Base-by-base conservation (phyloP, 1,140 invertebrate genomes). In the Penaeus vannamei region DNA sequence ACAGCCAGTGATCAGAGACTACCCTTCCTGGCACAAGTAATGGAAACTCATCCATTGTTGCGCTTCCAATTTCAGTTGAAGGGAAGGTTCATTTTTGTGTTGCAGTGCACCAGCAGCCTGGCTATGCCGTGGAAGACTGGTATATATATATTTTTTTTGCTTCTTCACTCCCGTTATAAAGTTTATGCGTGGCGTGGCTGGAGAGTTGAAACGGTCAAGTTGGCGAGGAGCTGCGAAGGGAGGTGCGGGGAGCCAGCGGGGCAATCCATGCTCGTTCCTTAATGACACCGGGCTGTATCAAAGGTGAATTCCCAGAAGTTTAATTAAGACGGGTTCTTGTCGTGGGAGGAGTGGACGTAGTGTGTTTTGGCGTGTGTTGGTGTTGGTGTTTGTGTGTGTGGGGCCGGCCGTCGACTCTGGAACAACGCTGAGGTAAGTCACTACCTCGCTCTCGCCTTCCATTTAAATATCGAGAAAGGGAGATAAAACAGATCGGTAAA, bases 31-130 rank as follows among this genome's bases (percentile, higher is more conserved):
- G 76, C 82, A 89, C 82, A 89, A 89, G 87, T 89, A 89, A 89
- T 89, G 87, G 87, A 89, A 89, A 89, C 87, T 89, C 87, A 89
- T 89, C 87, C 87, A 89, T 89, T 89, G 87, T 89, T 89, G 85
- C 87, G 87, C 84, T 89, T 89, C 87, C 87, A 89, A 89, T 89
- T 89, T 89, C 87, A 89, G 69, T 80, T 76, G 81, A 84, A 89
- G 87, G 87, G 87, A 89, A 89, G 82, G 87, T 89, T 89, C 87
- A 89, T 89, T 89, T 89, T 89, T 89, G 87, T 59, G 82, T 84
- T 85, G 82, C 81, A 89, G 84, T 89, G 64, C 82, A 89, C 72
- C 76, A 53, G 53, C 53, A 53, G 53, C 12, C 53, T 53, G 53
- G 53, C 53, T 53, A 53, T 53, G 62, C 53, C 80, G 87, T 46